These are phyloP conservation scores for Alexandromys fortis DNA, from an alignment of 2,113 vertebrate species.

Conservation along the genomic window DNA sequence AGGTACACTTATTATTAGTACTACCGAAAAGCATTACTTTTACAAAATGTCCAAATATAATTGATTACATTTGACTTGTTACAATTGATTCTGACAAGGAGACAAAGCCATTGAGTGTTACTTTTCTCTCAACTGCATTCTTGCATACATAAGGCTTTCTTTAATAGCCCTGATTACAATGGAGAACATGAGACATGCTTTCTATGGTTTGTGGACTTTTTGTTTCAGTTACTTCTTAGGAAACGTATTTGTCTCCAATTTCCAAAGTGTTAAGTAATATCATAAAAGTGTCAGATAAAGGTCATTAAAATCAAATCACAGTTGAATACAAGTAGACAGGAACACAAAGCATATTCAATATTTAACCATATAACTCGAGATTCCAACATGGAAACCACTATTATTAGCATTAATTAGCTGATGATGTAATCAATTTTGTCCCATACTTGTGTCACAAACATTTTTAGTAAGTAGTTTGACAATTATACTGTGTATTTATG, in stretches of 20 bases:
- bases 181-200: conserved; percentile 66
- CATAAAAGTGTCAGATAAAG: conserved; percentile 70
- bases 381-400: background rate
- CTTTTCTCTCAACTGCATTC: conserved; percentile 61
- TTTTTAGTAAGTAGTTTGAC: background rate
- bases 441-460: background rate
- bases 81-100: conserved; percentile 53
- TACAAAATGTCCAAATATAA: conserved; percentile 78
- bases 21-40: conserved; percentile 59
- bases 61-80: conserved; percentile 79
- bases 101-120: conserved; percentile 54
- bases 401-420: conserved; percentile 23
- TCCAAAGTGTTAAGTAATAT: conserved; percentile 80
- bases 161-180: conserved; percentile 73
- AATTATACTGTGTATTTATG: background rate
- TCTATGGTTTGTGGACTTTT: conserved; percentile 70
- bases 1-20: conserved; percentile 63
- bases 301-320: background rate
- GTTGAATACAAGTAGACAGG: background rate
- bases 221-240: conserved; percentile 83
- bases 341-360: background rate
- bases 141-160: conserved; percentile 60
- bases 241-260: conserved; percentile 71
- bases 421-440: background rate
- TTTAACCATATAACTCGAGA: background rate